Evolutionary conservation across 2,888 invertebrate species (phyloP), one percentile per base, ranked within the genome.

Genomic region (Brachynemurus nebulosus): DNA sequence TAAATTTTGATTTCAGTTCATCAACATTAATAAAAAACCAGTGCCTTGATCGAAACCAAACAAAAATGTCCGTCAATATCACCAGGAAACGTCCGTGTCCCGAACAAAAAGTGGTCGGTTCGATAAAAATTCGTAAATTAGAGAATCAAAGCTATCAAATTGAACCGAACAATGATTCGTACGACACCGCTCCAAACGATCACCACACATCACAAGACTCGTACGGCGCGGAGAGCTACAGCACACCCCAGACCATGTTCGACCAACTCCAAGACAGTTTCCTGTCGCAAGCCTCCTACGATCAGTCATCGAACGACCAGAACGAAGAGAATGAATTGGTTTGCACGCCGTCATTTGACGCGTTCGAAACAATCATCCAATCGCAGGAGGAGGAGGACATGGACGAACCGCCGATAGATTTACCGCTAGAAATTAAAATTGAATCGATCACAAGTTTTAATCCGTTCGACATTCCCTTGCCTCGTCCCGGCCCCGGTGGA

Each of bases 111-210:
- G 12, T 20, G 11, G 33, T 42, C 4, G 33, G 25, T 7, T 14
- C 33, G 14, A 42, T 42, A 34, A 42, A 42, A 42, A 30, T 42
- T 14, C 42, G 42, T 18, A 30, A 34, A 34, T 14, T 42, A 11
- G 19, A 42, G 12, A 42, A 42, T 25, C 33, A 42, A 11, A 20
- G 34, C 11, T 42, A 42, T 42, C 42, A 42, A 34, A 42, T 42
- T 12, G 20, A 14, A n/a, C 20, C 39, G 1, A 20, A 39, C n/a
- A 14, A 14, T 23, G 16, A 39, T 12, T 14, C 21, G 2, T 18
- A 36, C 11, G 18, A n/a, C 4, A 12, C 30, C n/a, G n/a, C n/a
- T n/a, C 14, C 30, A 11, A n/a, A 30, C 2, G 30, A 30, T 30
- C n/a, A 12, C n/a, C 14, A 30, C 7, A 30, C n/a, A 12, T 30